phyloP scores from a whole-genome alignment of 2,888 invertebrate genomes.

The Latheticus oryzae region DNA sequence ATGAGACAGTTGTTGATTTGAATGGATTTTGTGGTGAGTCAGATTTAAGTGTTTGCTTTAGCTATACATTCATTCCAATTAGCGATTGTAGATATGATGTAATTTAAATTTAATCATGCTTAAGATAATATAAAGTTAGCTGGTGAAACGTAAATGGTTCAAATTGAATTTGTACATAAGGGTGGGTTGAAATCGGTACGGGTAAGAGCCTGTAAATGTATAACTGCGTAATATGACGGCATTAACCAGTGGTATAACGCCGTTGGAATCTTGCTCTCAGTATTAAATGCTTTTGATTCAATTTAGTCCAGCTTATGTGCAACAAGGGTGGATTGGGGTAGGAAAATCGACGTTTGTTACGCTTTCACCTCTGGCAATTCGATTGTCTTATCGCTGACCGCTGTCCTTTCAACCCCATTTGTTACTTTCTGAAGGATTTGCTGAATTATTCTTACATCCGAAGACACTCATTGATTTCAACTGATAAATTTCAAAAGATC shows the following conservation, averaged over 20 bases:
- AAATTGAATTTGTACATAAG: slow-evolving; percentile 53
- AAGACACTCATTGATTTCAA: slow-evolving; percentile 31
- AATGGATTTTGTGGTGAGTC: too few relatives aligned
- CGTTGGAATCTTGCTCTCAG: slow-evolving; percentile 57
- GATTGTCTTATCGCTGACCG: slow-evolving; percentile 58
- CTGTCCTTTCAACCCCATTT: slow-evolving; percentile 57
- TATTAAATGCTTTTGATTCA: slow-evolving; percentile 62
- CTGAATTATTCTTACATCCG: slow-evolving; percentile 38
- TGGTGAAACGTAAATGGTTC: slow-evolving; percentile 47
- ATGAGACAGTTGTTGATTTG: too few relatives aligned
- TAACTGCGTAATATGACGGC: slow-evolving; percentile 57
- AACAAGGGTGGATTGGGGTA: slow-evolving; percentile 53
- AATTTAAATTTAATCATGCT: slow-evolving; percentile 53
- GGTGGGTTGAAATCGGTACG: slow-evolving; percentile 44
- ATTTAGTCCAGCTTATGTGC: slow-evolving; percentile 60
- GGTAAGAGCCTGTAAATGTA: slow-evolving; percentile 53
- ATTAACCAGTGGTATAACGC: slow-evolving; percentile 56
- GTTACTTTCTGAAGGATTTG: slow-evolving; percentile 44
- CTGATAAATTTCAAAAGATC: slow-evolving; percentile 32
- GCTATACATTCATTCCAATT: slow-evolving; percentile 39
- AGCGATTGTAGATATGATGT: slow-evolving; percentile 44
- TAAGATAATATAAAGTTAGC: slow-evolving; percentile 54
- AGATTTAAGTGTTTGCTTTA: too few relatives aligned
- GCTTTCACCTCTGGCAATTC: slow-evolving; percentile 45
- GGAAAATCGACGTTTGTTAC: slow-evolving; percentile 38